Conservation (phyloP, 2,113 vertebrate species). For the Oostethus manadensis region DNA sequence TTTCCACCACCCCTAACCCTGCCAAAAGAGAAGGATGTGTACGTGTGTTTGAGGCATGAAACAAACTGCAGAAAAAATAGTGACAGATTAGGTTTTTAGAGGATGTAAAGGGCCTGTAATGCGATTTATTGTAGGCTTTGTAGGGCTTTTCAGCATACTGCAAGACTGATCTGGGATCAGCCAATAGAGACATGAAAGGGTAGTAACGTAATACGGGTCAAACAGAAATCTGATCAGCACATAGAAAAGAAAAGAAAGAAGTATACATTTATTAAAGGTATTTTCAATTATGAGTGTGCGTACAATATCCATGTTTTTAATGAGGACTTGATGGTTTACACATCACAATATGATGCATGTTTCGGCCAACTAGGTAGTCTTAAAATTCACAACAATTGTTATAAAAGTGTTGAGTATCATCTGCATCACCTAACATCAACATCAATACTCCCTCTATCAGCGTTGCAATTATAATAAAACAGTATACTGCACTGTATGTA, state of each 20-base stretch:
- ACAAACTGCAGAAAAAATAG: not conserved
- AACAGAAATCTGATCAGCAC: constrained; percentile 30
- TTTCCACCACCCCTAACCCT: no score
- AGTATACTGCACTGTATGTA: no score
- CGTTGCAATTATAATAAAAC: no score
- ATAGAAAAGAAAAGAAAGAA: constrained; percentile 27
- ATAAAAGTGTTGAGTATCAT: constrained; percentile 25
- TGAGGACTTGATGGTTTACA: constrained; percentile 46
- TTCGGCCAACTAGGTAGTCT: no score
- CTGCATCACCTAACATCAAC: constrained; percentile 30
- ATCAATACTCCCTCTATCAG: no score
- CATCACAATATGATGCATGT: constrained; percentile 20
- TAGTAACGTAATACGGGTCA: constrained; percentile 6
- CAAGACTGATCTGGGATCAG: constrained; percentile 35
- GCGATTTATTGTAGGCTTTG: constrained; percentile 29
- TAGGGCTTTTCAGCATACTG: constrained; percentile 9
- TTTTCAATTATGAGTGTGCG: constrained; percentile 4
- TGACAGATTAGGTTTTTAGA: constrained; percentile 13
- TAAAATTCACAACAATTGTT: constrained; percentile 10
- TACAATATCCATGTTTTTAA: constrained; percentile 37
- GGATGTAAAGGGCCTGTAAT: constrained; percentile 21
- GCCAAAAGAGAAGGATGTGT: constrained; percentile 19
- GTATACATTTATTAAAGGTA: constrained; percentile 3
- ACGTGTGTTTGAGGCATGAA: not conserved
- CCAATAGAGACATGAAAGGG: not conserved